phyloP scores from a whole-genome alignment of 2,797 vertebrate species.

The Silurus aristotelis region DNA sequence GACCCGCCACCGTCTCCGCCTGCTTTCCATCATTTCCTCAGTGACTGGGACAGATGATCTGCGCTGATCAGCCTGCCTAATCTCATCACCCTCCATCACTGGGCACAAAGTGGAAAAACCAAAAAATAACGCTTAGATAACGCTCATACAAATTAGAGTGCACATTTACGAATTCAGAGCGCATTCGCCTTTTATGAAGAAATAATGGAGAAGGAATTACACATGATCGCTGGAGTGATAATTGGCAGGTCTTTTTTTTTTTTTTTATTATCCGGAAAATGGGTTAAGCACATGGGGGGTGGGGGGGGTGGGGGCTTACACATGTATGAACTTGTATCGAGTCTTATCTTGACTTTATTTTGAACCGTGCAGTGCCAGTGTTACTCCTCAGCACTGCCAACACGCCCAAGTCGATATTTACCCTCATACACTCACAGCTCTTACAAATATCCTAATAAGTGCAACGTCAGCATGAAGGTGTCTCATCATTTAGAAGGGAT shows the following conservation, averaged over 20 bases:
- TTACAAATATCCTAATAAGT: constrained; percentile 14
- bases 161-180: constrained; percentile 54
- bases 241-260: constrained; percentile 41
- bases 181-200: constrained; percentile 35
- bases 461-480: constrained; percentile 27
- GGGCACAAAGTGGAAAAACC: constrained; percentile 7
- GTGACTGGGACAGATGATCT: constrained; percentile 44
- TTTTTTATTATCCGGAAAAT: constrained; percentile 15
- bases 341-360: constrained; percentile 33
- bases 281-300: not conserved
- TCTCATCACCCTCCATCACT: constrained; percentile 24
- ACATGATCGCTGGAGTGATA: constrained; percentile 29
- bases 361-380: constrained; percentile 31
- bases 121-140: not conserved
- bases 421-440: not conserved
- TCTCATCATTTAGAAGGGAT: not conserved
- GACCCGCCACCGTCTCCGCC: not conserved
- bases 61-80: constrained; percentile 45
- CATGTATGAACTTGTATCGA: not conserved
- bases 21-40: constrained; percentile 26
- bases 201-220: constrained; percentile 43
- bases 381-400: not conserved
- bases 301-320: not conserved
- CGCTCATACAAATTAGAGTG: constrained; percentile 55
- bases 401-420: not conserved